Evolutionary conservation across 2,888 invertebrate genomes (phyloP).

Genomic region (Troglohyphantes excavatus): DNA sequence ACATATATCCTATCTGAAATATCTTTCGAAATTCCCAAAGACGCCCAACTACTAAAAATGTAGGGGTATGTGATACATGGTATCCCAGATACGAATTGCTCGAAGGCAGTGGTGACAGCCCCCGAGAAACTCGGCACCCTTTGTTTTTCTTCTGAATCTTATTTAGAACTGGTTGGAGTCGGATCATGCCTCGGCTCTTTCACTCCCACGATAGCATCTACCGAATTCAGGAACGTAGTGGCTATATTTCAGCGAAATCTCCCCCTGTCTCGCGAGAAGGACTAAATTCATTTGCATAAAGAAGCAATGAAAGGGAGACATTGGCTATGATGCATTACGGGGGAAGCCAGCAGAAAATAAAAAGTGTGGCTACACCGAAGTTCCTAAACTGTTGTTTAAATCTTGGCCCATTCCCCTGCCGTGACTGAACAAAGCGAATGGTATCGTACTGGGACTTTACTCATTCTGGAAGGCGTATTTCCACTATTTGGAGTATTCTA

Average conservation of each 20-base stretch:
- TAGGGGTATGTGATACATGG: too few species aligned
- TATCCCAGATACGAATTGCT: too few species aligned
- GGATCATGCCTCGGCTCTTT: slow-evolving; percentile 20
- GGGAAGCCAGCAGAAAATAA: slow-evolving; percentile 27
- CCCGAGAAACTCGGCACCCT: background rate
- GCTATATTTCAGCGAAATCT: slow-evolving; percentile 67
- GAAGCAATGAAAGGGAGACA: slow-evolving; percentile 59
- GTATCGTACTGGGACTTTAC: slow-evolving; percentile 10
- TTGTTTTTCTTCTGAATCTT: slow-evolving; percentile 3
- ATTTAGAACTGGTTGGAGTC: slow-evolving; percentile 17
- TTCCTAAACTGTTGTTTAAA: slow-evolving; percentile 62
- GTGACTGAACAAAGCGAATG: slow-evolving; percentile 25
- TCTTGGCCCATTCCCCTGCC: slow-evolving; percentile 42
- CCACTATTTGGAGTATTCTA: slow-evolving; percentile 29
- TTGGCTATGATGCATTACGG: slow-evolving; percentile 58
- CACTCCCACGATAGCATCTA: slow-evolving; percentile 36
- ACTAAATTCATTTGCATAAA: slow-evolving; percentile 66
- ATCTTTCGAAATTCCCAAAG: too few species aligned
- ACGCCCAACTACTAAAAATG: too few species aligned
- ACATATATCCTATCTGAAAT: too few species aligned
- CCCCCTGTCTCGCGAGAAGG: slow-evolving; percentile 48
- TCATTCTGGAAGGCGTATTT: slow-evolving; percentile 37
- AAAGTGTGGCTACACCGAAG: slow-evolving; percentile 30
- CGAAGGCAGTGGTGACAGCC: too few species aligned
- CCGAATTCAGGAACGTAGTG: slow-evolving; percentile 33